A percentile compares a stretch with the other conserved stretches of the same genome.
These are phyloP conservation scores for Caenorhabditis japonica DNA, from an alignment of 2,888 invertebrate genomes.

Conservation along the genomic window DNA sequence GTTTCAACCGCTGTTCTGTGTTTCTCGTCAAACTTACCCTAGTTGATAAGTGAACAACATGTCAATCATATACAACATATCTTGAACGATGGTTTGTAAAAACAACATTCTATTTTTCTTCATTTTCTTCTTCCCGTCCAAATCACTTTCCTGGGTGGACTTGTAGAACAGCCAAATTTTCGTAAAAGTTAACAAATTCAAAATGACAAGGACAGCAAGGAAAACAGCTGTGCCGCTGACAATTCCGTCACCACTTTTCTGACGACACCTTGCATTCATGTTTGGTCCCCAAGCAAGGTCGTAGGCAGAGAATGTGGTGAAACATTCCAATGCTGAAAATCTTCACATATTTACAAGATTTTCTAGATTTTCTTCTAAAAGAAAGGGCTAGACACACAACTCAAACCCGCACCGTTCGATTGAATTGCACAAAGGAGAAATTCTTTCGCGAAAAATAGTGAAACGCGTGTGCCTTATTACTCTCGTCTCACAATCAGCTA, in stretches of 20 bases:
- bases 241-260: not conserved
- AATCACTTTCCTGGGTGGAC: constrained; percentile 1
- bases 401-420: no score
- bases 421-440: no score
- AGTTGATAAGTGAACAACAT: constrained; percentile 36
- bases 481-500: no score
- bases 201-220: constrained; percentile 1
- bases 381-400: not conserved
- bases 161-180: constrained; percentile 30
- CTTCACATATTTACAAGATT: not conserved
- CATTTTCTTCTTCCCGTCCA: constrained; percentile 5
- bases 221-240: constrained; percentile 15
- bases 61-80: constrained; percentile 19
- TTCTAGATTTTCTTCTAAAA: not conserved
- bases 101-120: constrained; percentile 20
- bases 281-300: constrained; percentile 18
- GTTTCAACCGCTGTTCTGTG: not conserved
- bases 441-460: no score
- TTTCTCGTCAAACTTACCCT: not conserved
- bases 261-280: constrained; percentile 4
- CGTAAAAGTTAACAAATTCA: constrained; percentile 18
- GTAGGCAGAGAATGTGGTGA: not conserved
- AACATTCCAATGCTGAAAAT: constrained; percentile 1
- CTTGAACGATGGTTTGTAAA: constrained; percentile 36
- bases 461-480: no score